Base-by-base conservation (phyloP, 2,888 invertebrate genomes). In the Amiota mariae region DNA sequence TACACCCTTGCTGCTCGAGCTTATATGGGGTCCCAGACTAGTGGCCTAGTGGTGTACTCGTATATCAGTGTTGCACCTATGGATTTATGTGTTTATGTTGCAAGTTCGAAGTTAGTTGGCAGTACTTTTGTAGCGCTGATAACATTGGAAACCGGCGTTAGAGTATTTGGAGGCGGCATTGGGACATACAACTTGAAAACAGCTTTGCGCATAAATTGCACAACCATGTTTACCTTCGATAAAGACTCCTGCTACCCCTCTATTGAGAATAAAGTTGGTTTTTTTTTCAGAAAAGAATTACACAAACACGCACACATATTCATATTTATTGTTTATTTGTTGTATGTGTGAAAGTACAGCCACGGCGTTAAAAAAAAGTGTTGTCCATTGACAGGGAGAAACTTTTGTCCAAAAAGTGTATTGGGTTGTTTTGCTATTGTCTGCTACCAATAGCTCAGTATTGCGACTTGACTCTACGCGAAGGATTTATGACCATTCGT, bases 11-110 rank as follows among this genome's bases (percentile, higher is more conserved):
- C 6, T 36, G 3, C 36, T 36, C 4, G 36, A 36, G 36, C 36
- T 36, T 36, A 36, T 36, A 36, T 6, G 36, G 36, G 36, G 36
- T 36, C 36, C 4, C 36, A 36, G 36, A 36, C 36, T 36, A 36
- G 4, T 36, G 36, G 36, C 8, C 36, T 75, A 80, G 82, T 80
- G 80, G 78, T 85, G 82, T n/a, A n/a, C n/a, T n/a, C n/a, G n/a
- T 84, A 81, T 85, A 85, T 84, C 83, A 83, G 85, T 80, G 82
- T 74, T 51, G 75, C 73, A 20, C 11, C 11, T 59, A 11, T 78
- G 86, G 85, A 84, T 84, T 84, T 84, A 84, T 84, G 84, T 84
- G 84, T 85, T 85, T 85, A 81, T 86, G 79, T 86, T 84, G 77
- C 75, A 77, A 84, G 85, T 85, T 86, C 86, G 86, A 85, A 84